Conservation (phyloP, 2,113 vertebrate genomes). For the Stegastes partitus region DNA sequence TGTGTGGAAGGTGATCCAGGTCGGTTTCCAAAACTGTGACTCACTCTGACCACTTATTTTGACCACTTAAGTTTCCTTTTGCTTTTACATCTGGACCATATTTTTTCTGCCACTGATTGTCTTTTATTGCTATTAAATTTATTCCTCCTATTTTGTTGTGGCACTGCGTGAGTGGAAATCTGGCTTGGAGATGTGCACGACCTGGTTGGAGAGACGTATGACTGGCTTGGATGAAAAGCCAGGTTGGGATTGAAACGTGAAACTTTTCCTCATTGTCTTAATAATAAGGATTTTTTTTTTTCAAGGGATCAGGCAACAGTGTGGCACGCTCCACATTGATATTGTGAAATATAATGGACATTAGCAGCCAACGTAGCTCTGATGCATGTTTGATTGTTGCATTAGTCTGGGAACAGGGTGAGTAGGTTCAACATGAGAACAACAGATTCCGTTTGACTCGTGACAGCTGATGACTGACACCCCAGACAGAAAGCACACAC, state of each 20-base stretch:
- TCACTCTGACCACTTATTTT: not conserved
- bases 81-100: not conserved
- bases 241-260: no score
- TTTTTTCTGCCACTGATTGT: no score
- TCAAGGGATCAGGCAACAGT: no score
- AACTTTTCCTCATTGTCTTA: no score
- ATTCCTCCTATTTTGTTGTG: not conserved
- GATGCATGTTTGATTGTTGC: not conserved
- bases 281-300: no score
- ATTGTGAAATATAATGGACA: not conserved
- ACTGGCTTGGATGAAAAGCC: no score
- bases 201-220: no score
- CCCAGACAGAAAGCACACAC: no score
- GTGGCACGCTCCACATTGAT: not conserved
- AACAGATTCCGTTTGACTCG: no score
- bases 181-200: no score
- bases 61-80: not conserved
- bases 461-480: no score
- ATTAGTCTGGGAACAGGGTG: not conserved
- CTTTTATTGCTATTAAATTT: not conserved
- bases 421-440: not conserved
- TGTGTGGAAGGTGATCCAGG: not conserved
- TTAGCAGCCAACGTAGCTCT: not conserved
- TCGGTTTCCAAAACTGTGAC: not conserved
- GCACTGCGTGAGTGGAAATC: not conserved